A percentile compares a stretch with the other conserved stretches of the same genome.
These are phyloP conservation scores for Dynastes maya DNA, from an alignment of 2,888 invertebrate genomes.

Conservation along the genomic window DNA sequence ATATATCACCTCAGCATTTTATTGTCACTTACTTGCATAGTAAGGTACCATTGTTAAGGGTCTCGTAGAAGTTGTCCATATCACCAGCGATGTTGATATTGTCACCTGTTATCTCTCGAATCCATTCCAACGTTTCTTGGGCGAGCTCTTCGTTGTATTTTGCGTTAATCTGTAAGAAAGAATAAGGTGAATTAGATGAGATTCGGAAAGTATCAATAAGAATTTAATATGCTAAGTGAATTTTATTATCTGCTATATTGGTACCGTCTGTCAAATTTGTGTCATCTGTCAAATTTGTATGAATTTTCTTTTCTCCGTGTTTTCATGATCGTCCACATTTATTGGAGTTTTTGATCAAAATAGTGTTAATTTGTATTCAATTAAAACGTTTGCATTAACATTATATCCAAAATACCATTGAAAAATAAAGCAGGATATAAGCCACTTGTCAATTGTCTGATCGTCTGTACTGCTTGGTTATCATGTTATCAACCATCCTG, in stretches of 20 bases:
- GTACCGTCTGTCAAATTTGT: background rate
- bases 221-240: background rate
- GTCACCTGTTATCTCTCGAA: constrained; percentile 88
- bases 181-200: constrained; percentile 51
- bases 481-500: no score
- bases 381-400: no score
- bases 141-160: constrained; percentile 98
- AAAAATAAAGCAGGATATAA: no score
- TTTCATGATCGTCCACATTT: no score
- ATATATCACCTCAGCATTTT: no score
- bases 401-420: no score
- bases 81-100: constrained; percentile 90
- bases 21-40: constrained; percentile 85
- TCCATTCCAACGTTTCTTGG: constrained; percentile 94
- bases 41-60: constrained; percentile 90
- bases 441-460: no score
- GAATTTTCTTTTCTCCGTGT: no score
- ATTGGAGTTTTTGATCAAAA: no score
- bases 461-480: no score
- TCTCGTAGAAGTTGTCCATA: constrained; percentile 94
- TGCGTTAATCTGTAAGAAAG: constrained; percentile 89
- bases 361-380: no score
- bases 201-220: background rate
- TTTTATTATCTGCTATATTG: background rate
- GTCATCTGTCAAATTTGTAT: background rate